Conservation (phyloP, 2,888 invertebrate species). For the Drosophila anomelani region DNA sequence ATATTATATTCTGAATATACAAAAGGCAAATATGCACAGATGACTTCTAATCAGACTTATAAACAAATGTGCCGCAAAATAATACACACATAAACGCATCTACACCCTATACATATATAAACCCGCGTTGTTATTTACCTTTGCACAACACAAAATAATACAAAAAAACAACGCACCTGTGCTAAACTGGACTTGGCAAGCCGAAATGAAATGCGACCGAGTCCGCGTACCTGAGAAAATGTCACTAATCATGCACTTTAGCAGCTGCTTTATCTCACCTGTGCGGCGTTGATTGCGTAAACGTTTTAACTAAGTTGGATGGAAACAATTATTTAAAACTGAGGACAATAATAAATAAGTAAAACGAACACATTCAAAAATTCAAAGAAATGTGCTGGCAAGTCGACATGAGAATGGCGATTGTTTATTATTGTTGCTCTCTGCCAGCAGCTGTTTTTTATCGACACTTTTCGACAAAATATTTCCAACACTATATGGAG, state of each 20-base stretch:
- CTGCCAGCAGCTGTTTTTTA: constrained; percentile 52
- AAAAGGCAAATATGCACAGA: constrained; percentile 63
- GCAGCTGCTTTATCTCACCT: constrained; percentile 1
- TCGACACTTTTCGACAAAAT: not conserved
- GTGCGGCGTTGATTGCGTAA: constrained; percentile 15
- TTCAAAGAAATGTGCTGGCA: constrained; percentile 22
- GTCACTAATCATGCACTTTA: not conserved
- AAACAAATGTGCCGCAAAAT: constrained; percentile 38
- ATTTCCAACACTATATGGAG: constrained; percentile 7
- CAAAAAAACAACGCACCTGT: constrained; percentile 52
- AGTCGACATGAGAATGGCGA: constrained; percentile 46
- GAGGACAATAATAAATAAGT: constrained; percentile 22
- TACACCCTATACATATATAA: not conserved
- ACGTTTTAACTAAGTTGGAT: constrained; percentile 15
- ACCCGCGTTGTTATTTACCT: constrained; percentile 29
- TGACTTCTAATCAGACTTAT: constrained; percentile 64
- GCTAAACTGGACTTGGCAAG: constrained; percentile 6
- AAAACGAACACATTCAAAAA: constrained; percentile 54
- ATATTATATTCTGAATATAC: constrained; percentile 30
- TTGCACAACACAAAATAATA: not conserved
- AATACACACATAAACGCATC: not conserved
- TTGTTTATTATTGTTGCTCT: not conserved
- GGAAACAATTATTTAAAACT: constrained; percentile 1
- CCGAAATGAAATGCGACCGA: constrained; percentile 6
- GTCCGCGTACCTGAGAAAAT: not conserved